These are phyloP conservation scores for Tetanocera ferruginea DNA, from an alignment of 2,888 invertebrate species.

Conservation along the genomic window DNA sequence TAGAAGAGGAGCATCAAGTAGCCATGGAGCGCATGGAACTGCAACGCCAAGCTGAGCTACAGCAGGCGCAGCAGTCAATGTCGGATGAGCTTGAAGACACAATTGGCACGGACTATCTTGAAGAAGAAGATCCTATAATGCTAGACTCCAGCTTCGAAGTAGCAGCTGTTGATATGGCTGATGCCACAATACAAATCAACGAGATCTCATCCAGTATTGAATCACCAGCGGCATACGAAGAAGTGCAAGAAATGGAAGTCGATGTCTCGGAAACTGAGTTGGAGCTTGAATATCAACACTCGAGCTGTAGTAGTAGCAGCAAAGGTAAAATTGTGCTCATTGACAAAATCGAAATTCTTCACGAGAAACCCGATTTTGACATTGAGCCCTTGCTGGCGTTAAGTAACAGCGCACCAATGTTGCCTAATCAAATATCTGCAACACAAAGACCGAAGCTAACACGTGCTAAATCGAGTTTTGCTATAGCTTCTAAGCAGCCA, in stretches of 20 bases:
- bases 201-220: constrained; percentile 77
- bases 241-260: constrained; percentile 45
- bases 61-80: background rate
- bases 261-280: constrained; percentile 25
- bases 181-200: constrained; percentile 75
- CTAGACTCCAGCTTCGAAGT: constrained; percentile 6
- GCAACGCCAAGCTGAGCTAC: constrained; percentile 37
- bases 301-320: background rate
- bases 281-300: background rate
- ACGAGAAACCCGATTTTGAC: constrained; percentile 27
- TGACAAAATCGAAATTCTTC: constrained; percentile 49
- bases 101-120: constrained; percentile 37
- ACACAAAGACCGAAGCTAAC: background rate
- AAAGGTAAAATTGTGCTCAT: constrained; percentile 35
- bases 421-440: background rate
- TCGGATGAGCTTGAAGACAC: constrained; percentile 33
- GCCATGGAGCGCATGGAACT: constrained; percentile 58
- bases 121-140: constrained; percentile 30
- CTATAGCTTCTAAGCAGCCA: background rate
- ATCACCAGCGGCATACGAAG: constrained; percentile 19
- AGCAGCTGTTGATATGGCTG: constrained; percentile 61
- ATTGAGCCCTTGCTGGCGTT: constrained; percentile 15
- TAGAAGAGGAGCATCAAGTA: constrained; percentile 62
- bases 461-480: background rate
- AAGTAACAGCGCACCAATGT: constrained; percentile 16